Evolutionary conservation across 2,113 vertebrate genomes (phyloP).

Genomic region (Hyperoodon ampullatus): DNA sequence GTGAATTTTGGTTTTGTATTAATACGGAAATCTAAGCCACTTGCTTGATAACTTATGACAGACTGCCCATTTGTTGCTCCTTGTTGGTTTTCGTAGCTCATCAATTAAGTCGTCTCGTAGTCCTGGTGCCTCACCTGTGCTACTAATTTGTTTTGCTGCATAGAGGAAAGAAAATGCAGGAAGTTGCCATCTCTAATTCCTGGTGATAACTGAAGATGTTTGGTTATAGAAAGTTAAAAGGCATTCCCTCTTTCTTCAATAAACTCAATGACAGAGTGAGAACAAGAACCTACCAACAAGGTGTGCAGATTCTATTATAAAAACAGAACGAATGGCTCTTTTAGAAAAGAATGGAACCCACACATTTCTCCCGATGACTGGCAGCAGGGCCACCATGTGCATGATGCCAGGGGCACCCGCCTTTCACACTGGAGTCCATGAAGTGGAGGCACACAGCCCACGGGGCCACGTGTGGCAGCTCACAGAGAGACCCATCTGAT

Average conservation of each 20-base stretch:
- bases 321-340: background rate
- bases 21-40: background rate
- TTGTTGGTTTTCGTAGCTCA: background rate
- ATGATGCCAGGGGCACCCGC: background rate
- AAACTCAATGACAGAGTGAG: background rate
- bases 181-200: background rate
- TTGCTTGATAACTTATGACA: background rate
- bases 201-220: background rate
- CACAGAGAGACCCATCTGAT: background rate
- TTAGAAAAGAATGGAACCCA: background rate
- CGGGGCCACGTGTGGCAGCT: background rate
- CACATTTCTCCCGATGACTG: background rate
- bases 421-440: background rate
- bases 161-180: background rate
- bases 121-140: background rate
- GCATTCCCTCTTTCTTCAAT: background rate
- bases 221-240: slow-evolving; percentile 29
- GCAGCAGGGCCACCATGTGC: background rate
- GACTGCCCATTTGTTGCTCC: background rate
- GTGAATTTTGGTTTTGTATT: background rate
- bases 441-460: no score
- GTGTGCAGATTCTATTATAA: background rate
- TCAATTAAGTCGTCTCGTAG: background rate
- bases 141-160: background rate
- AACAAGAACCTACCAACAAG: background rate